Percentiles rank a stretch among this genome's conserved stretches.
Evolutionary conservation across 2,888 invertebrate genomes (phyloP).

Genomic region (Heliconius erato): DNA sequence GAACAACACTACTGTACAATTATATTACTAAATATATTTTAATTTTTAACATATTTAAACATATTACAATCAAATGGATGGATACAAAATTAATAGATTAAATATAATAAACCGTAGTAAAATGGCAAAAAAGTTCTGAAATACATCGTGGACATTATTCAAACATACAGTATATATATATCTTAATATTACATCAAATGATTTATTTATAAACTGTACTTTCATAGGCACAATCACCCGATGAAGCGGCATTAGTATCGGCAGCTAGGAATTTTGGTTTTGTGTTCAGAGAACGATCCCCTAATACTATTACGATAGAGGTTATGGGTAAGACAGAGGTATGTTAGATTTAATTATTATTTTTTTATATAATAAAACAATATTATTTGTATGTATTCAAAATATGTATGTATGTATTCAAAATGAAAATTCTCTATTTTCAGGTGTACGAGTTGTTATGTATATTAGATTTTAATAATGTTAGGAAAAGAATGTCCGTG

Average conservation of each 20-base stretch:
- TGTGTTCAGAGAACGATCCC: conserved; percentile 97
- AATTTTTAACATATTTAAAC: too few species aligned
- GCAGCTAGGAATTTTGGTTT: conserved; percentile 99
- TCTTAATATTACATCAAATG: neutral
- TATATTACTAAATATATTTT: too few species aligned
- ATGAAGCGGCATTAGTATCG: conserved; percentile 98
- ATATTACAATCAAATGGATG: too few species aligned
- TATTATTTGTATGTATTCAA: neutral
- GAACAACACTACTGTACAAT: too few species aligned
- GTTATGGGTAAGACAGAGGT: conserved; percentile 92
- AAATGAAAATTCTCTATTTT: conserved; percentile 58
- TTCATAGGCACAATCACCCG: conserved; percentile 97
- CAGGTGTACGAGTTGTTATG: conserved; percentile 97
- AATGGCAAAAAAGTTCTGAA: too few species aligned
- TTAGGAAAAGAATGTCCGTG: conserved; percentile 99
- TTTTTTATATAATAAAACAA: neutral
- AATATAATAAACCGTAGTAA: too few species aligned
- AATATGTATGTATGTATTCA: neutral
- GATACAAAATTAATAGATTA: too few species aligned
- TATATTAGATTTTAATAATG: conserved; percentile 99
- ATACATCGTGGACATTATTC: too few species aligned
- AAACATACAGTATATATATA: neutral
- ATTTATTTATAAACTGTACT: neutral
- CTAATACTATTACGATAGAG: conserved; percentile 96
- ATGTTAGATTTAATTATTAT: conserved; percentile 44